These are phyloP conservation scores for Vombatus ursinus DNA, from an alignment of 2,113 vertebrate species.

Conservation along the genomic window DNA sequence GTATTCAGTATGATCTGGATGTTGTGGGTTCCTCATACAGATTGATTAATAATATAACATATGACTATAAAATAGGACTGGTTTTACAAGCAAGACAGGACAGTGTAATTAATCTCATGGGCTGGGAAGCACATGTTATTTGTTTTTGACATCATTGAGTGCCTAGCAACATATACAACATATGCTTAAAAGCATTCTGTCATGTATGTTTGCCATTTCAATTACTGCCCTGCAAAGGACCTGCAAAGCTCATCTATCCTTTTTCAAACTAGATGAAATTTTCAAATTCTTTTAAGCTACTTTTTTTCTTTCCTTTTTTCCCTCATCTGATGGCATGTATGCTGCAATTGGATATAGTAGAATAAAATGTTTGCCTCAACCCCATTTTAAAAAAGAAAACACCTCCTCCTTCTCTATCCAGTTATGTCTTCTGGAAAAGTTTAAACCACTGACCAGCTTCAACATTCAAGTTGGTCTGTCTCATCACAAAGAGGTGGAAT, in stretches of 20 bases:
- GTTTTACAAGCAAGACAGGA: not conserved
- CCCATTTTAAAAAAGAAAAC: not conserved
- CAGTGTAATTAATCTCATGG: not conserved
- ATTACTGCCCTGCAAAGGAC: not conserved
- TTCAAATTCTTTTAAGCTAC: not conserved
- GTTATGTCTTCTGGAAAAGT: not conserved
- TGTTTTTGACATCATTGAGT: not conserved
- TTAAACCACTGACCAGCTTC: not conserved
- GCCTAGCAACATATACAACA: not conserved
- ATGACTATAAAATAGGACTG: not conserved
- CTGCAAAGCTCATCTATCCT: not conserved
- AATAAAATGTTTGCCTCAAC: not conserved
- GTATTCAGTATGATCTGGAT: not conserved
- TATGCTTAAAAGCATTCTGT: not conserved
- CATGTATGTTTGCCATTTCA: not conserved
- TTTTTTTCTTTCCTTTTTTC: not conserved
- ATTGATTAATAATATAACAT: not conserved
- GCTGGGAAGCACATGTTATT: not conserved
- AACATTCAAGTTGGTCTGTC: constrained; percentile 11
- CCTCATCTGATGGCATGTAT: not conserved
- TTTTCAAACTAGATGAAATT: not conserved
- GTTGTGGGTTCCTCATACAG: not conserved
- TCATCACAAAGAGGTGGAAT: not conserved
- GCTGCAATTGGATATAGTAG: not conserved
- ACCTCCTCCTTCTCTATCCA: not conserved